Conservation (phyloP, 2,888 invertebrate species). For the Caenorhabditis sp. region DNA sequence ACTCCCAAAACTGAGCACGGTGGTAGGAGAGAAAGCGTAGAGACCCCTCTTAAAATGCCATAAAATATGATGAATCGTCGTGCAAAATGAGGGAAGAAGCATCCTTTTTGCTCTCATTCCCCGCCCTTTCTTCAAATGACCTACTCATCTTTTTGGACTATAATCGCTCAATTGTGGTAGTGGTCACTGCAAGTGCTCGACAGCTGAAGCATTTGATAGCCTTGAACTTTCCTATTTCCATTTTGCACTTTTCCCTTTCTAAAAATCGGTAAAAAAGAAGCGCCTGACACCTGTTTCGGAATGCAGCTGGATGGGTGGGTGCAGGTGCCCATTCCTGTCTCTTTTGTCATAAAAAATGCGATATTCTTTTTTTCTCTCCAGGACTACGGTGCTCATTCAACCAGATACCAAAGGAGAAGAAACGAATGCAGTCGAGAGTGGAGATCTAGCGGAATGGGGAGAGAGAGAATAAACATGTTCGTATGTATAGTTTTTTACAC, state of each 20-base stretch:
- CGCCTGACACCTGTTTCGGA: conserved; percentile 35
- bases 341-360: conserved; percentile 17
- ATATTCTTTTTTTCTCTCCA: conserved; percentile 6
- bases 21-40: neutral
- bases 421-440: conserved; percentile 16
- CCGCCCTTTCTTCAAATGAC: conserved; percentile 30
- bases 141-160: conserved; percentile 48
- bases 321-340: conserved; percentile 25
- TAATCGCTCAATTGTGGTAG: conserved; percentile 16
- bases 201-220: conserved; percentile 9
- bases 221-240: neutral
- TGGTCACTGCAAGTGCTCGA: neutral
- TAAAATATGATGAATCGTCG: conserved; percentile 61
- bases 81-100: conserved; percentile 27
- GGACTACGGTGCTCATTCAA: conserved; percentile 38
- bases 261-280: conserved; percentile 21
- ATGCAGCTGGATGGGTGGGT: conserved; percentile 40
- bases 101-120: conserved; percentile 6
- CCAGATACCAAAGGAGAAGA: conserved; percentile 18
- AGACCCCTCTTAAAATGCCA: conserved; percentile 39
- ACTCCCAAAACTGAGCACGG: conserved; percentile 19
- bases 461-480: conserved; percentile 35
- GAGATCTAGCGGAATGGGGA: conserved; percentile 5
- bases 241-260: neutral
- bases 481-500: conserved; percentile 29